A percentile compares a stretch with the other conserved stretches of the same genome.
Conservation (phyloP, 2,797 vertebrate species). For the Oreochromis grahami region DNA sequence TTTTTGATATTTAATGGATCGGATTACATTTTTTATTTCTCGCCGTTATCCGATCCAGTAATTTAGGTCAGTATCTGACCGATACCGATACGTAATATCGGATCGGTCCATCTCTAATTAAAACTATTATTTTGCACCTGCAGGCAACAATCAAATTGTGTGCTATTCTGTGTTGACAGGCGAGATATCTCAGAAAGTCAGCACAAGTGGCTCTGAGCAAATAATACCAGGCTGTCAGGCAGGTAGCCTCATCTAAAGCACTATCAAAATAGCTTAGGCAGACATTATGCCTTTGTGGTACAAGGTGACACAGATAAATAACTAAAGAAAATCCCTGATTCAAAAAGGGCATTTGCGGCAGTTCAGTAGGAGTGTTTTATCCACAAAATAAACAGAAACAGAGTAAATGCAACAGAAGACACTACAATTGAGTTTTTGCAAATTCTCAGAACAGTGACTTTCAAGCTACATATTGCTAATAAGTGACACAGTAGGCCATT, state of each 20-base stretch:
- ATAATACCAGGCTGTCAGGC: fast-evolving
- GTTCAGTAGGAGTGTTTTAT: neutral
- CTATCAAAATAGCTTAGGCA: neutral
- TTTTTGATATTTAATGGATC: too few relatives aligned
- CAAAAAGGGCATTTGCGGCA: neutral
- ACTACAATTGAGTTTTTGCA: neutral
- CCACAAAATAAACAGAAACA: neutral
- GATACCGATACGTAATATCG: too few relatives aligned
- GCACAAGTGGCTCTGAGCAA: neutral
- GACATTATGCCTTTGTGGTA: neutral
- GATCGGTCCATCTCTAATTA: neutral
- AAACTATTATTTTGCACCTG: neutral
- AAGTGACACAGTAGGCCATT: neutral
- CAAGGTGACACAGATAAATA: neutral
- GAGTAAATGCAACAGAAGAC: neutral
- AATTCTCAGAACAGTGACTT: neutral
- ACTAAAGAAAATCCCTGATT: neutral
- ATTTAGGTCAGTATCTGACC: too few relatives aligned
- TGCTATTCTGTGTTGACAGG: neutral
- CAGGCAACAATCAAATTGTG: neutral
- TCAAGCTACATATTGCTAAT: neutral
- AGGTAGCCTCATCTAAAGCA: neutral
- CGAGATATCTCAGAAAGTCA: neutral
- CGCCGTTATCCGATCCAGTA: too few relatives aligned
- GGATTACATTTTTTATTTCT: too few relatives aligned